phyloP scores from a whole-genome alignment of 2,797 vertebrate species.

The Odontamblyopus lacepedii region DNA sequence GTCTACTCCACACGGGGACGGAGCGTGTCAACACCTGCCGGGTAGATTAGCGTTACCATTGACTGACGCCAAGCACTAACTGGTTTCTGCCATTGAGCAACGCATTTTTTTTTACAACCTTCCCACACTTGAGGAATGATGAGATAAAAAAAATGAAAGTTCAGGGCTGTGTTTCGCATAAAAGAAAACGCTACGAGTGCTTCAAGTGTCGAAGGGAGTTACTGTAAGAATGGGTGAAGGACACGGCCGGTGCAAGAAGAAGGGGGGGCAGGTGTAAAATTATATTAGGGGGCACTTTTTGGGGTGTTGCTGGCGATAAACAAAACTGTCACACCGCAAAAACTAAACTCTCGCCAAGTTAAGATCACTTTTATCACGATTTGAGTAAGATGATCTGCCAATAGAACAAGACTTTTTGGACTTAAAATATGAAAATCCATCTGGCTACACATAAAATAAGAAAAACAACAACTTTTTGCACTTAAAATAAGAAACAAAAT shows the following conservation, averaged over 20 bases:
- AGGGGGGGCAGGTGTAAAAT: neutral
- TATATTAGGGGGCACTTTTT: no score
- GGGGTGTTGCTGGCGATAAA: no score
- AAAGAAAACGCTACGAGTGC: slow-evolving; percentile 19
- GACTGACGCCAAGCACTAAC: slow-evolving; percentile 73
- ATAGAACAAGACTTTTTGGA: no score
- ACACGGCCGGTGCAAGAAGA: neutral
- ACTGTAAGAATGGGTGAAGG: slow-evolving; percentile 23
- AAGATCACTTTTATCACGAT: no score
- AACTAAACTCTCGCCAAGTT: no score
- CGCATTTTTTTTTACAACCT: slow-evolving; percentile 31
- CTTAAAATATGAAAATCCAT: no score
- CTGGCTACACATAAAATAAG: no score
- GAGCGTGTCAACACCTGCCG: slow-evolving; percentile 72
- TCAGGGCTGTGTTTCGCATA: slow-evolving; percentile 41
- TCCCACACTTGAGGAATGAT: slow-evolving; percentile 38
- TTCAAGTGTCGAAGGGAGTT: slow-evolving; percentile 45
- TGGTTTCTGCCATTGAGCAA: slow-evolving; percentile 62
- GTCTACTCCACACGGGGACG: slow-evolving; percentile 57
- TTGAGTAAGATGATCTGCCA: no score
- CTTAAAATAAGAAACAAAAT: no score
- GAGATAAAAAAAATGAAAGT: neutral
- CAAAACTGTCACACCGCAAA: no score
- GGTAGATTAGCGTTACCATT: slow-evolving; percentile 60
- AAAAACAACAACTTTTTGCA: no score